Evolutionary conservation across 1,140 invertebrate species (phyloP).

Genomic region (Lithobius niger): DNA sequence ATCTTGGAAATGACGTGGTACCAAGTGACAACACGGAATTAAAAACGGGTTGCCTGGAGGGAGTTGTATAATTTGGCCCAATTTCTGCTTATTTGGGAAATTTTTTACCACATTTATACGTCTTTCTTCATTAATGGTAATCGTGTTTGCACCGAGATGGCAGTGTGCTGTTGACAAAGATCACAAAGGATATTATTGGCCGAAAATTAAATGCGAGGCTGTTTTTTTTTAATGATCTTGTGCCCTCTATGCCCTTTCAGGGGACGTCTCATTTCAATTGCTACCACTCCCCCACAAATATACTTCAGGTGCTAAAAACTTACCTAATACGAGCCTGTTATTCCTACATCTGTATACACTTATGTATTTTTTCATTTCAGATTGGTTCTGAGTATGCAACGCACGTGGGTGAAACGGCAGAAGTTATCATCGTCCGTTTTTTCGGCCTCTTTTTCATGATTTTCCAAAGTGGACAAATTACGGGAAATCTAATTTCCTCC

Average conservation of each 20-base stretch:
- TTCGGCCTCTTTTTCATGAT: constrained; percentile 97
- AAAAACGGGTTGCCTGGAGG: too few species aligned
- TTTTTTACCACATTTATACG: too few species aligned
- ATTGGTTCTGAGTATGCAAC: neutral
- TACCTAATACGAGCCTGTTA: neutral
- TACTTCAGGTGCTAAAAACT: too few species aligned
- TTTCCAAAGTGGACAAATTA: constrained; percentile 87
- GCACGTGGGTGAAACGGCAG: constrained; percentile 23
- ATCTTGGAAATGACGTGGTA: too few species aligned
- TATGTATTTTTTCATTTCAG: neutral
- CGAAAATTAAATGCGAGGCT: neutral
- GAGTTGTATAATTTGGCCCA: too few species aligned
- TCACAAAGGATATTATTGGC: neutral
- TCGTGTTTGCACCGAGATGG: too few species aligned
- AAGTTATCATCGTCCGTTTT: constrained; percentile 83
- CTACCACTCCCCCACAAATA: neutral
- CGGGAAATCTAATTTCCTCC: constrained; percentile 94
- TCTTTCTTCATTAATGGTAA: too few species aligned
- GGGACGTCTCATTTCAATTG: too few species aligned
- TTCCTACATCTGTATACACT: neutral
- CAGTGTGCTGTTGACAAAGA: too few species aligned
- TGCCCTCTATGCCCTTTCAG: neutral
- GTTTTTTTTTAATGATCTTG: neutral
- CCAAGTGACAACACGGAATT: too few species aligned
- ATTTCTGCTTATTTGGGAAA: too few species aligned